These are phyloP conservation scores for Drosophila dives DNA, from an alignment of 2,888 invertebrate species.

Conservation along the genomic window DNA sequence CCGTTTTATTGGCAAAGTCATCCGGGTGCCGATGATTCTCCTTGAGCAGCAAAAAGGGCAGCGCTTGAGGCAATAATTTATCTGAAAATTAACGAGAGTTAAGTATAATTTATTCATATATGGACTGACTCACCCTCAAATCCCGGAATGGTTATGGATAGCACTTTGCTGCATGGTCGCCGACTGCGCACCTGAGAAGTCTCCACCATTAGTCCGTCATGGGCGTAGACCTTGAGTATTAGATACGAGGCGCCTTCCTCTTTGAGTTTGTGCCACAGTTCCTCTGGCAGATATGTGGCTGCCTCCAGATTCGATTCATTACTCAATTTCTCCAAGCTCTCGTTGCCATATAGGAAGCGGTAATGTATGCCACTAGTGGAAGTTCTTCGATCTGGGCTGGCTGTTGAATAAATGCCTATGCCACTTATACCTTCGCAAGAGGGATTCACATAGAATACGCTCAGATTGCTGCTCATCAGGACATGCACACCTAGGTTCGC, in stretches of 20 bases:
- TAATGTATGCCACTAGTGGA: constrained; percentile 70
- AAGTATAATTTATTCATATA: neutral
- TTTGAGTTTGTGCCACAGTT: constrained; percentile 79
- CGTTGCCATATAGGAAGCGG: constrained; percentile 84
- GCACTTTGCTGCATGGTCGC: constrained; percentile 85
- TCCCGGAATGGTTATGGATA: constrained; percentile 88
- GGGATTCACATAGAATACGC: constrained; percentile 82
- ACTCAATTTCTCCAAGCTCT: constrained; percentile 84
- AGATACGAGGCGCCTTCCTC: constrained; percentile 72
- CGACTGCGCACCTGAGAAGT: constrained; percentile 76
- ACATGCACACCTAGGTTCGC: constrained; percentile 75
- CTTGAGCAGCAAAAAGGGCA: constrained; percentile 85
- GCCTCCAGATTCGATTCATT: constrained; percentile 86
- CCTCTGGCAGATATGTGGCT: constrained; percentile 86
- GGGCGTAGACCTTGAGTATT: constrained; percentile 86
- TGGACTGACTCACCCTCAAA: constrained; percentile 74
- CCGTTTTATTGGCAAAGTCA: constrained; percentile 30
- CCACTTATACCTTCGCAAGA: constrained; percentile 78
- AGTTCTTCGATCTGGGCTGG: constrained; percentile 10
- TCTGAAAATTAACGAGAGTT: constrained; percentile 53
- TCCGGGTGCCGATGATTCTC: constrained; percentile 58
- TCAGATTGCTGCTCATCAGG: constrained; percentile 76
- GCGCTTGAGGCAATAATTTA: constrained; percentile 85
- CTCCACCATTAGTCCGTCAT: constrained; percentile 87
- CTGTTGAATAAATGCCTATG: constrained; percentile 75